Evolutionary conservation across 2,888 invertebrate genomes (phyloP).

Genomic region (Apantesis nais): DNA sequence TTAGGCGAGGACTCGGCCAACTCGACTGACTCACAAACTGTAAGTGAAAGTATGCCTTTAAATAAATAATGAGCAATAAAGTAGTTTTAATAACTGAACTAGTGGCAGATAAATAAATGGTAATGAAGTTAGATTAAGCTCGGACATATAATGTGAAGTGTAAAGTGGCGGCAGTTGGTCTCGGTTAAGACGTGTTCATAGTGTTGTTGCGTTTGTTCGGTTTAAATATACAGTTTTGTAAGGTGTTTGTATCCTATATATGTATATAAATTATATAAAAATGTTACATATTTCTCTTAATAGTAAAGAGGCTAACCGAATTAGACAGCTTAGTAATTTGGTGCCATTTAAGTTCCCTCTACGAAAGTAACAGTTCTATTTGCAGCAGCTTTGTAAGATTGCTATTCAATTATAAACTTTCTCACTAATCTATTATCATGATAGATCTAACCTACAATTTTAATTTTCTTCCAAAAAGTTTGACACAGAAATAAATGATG

Average conservation of each 20-base stretch:
- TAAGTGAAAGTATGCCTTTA: constrained; percentile 75
- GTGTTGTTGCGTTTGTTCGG: constrained; percentile 50
- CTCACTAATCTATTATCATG: background rate
- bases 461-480: constrained; percentile 21
- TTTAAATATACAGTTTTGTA: constrained; percentile 51
- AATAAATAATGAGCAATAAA: constrained; percentile 73
- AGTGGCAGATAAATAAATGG: constrained; percentile 50
- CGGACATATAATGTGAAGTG: constrained; percentile 65
- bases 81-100: constrained; percentile 50
- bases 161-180: constrained; percentile 49
- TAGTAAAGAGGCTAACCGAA: constrained; percentile 53
- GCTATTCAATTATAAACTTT: background rate
- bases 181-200: constrained; percentile 46
- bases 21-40: constrained; percentile 71
- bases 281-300: constrained; percentile 41
- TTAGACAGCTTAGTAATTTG: constrained; percentile 35
- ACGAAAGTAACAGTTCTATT: constrained; percentile 12
- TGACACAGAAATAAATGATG: constrained; percentile 25
- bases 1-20: constrained; percentile 72
- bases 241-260: constrained; percentile 55
- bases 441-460: background rate
- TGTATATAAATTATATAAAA: constrained; percentile 19
- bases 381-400: constrained; percentile 8
- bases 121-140: constrained; percentile 55
- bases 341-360: constrained; percentile 35